Evolutionary conservation across 2,797 vertebrate genomes (phyloP), one percentile per base, ranked within the genome.

Genomic region (Alouatta caraya): DNA sequence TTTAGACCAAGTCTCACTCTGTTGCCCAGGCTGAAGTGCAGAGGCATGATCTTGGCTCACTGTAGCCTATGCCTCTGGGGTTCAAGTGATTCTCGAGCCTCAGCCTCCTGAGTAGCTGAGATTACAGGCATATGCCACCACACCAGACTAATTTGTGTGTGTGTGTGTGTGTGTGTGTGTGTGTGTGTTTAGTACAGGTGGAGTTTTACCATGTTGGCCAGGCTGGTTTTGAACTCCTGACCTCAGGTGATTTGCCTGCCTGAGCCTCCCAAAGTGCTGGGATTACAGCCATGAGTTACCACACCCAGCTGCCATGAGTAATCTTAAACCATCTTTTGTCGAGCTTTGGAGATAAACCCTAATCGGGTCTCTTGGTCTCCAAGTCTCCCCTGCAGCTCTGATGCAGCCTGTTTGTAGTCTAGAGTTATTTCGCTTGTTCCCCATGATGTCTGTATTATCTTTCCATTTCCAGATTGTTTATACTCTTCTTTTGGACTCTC

Each of bases 301-400:
- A 0, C 0, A 7, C 61, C 30, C 3, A 33, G 30, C 33, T 0
- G 3, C 61, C 13, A 10, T 9, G 39, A 72, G 14, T 42, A 26
- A 76, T 21, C 44, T 81, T 57, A 46, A 84, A 39, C 52, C 15
- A 84, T 26, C 61, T 91, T 82, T 21, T 67, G 37, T 61, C 42
- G 48, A 42, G n/a, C 26, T 93, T 85, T 88, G 88, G 37, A 80
- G 72, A 76, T 46, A 90, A 94, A n/a, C n/a, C 24, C 79, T 94
- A 70, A 39, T 5, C 33, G 50, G 8, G 44, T 81, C 70, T 79
- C 46, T 89, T 19, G 37, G 55, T 76, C 52, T 94, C 59, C 52
- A 6, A 75, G 85, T 91, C 44, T 90, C 72, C 57, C n/a, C 82
- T 64, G 9, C 46, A 73, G n/a, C 39, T 75, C 50, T 57, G 52